Percentiles rank a stretch among this genome's conserved stretches.
These are phyloP conservation scores for Macroramphosus scolopax DNA, from an alignment of 2,797 vertebrate species.

Conservation along the genomic window DNA sequence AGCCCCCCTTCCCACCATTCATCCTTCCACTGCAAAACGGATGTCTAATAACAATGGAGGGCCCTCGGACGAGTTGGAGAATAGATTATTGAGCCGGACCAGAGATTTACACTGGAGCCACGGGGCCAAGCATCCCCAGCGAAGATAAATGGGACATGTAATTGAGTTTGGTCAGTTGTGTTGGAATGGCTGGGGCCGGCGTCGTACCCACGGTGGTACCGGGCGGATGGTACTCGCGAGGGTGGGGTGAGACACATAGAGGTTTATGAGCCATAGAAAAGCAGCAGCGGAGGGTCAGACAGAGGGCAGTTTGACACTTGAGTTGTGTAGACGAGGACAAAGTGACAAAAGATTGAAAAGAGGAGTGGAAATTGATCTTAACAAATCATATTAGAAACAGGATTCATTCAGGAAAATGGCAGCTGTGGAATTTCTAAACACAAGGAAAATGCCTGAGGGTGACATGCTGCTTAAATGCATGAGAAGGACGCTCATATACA, in stretches of 20 bases:
- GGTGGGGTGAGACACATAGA: conserved; percentile 38
- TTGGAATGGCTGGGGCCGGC: conserved; percentile 63
- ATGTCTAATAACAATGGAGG: conserved; percentile 74
- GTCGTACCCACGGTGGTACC: conserved; percentile 50
- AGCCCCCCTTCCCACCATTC: conserved; percentile 40
- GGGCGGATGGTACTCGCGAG: conserved; percentile 34
- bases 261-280: conserved; percentile 73
- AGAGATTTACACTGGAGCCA: conserved; percentile 79
- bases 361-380: conserved; percentile 47
- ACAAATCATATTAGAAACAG: conserved; percentile 53
- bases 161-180: conserved; percentile 82
- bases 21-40: conserved; percentile 62
- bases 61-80: conserved; percentile 70
- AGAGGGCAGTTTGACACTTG: conserved; percentile 61
- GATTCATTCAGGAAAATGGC: conserved; percentile 54
- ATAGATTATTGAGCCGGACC: conserved; percentile 79
- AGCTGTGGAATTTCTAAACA: conserved; percentile 37
- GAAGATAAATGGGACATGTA: conserved; percentile 79
- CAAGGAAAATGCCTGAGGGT: conserved; percentile 30
- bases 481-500: conserved; percentile 16
- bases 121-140: conserved; percentile 60
- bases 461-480: conserved; percentile 26
- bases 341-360: conserved; percentile 60
- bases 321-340: conserved; percentile 57
- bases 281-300: conserved; percentile 63